Evolutionary conservation across 1,140 invertebrate genomes (phyloP).

Genomic region (Helicoverpa zea): DNA sequence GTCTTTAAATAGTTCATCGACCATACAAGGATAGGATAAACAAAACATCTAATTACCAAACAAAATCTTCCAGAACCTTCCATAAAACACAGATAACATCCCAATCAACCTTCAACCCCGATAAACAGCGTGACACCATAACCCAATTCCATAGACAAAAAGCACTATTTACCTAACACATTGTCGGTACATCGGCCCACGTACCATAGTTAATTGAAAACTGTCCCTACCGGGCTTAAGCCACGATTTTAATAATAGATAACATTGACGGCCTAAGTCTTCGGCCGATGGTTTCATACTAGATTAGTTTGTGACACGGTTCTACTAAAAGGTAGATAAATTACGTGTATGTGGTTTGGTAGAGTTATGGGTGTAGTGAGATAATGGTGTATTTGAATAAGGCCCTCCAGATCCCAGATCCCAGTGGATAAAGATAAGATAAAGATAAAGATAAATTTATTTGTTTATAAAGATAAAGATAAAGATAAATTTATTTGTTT

Average conservation of each 20-base stretch:
- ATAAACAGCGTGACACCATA: not conserved
- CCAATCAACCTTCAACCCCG: not conserved
- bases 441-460: too few species aligned
- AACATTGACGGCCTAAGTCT: conserved; percentile 31
- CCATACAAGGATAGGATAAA: too few species aligned
- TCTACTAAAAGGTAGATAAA: conserved; percentile 1
- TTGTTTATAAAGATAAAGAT: too few species aligned
- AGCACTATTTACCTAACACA: conserved; percentile 22
- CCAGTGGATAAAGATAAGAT: too few species aligned
- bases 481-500: too few species aligned
- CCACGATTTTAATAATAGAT: conserved; percentile 56
- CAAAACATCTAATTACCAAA: too few species aligned
- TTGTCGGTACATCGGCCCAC: conserved; percentile 11
- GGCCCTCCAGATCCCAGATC: too few species aligned
- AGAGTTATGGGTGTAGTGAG: too few species aligned
- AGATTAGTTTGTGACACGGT: conserved; percentile 22
- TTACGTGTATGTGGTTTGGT: not conserved
- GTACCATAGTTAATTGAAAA: conserved; percentile 53
- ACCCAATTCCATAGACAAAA: conserved; percentile 4
- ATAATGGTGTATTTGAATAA: too few species aligned
- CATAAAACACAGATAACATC: not conserved
- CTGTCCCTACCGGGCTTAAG: conserved; percentile 44
- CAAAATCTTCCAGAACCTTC: too few species aligned
- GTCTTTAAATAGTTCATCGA: too few species aligned
- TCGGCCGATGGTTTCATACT: conserved; percentile 25